Evolutionary conservation across 64 coral and sea anemone species (phyloP), one percentile per base, ranked within the genome.

Genomic region (Stichodactyla mertensii): DNA sequence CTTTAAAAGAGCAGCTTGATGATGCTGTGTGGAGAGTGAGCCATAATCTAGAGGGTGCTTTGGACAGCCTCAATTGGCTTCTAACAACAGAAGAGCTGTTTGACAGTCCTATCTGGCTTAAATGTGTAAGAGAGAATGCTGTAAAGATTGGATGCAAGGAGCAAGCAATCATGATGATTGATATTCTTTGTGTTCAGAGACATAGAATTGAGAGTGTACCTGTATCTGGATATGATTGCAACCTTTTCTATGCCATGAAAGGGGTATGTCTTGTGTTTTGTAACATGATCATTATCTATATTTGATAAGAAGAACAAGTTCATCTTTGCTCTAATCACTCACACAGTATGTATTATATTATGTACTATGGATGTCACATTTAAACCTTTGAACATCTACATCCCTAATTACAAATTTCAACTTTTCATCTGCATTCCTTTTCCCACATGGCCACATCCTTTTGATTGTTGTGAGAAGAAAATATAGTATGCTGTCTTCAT

Each of bases 41-140:
- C 55, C 71, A 84, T 4, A 87, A 87, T 64, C 83, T 96, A 56
- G 91, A 92, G 26, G 94, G 91, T 15, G 90, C 89, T 85, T 78
- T 93, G 64, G 82, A 93, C 27, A 89, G 94, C 23, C 87, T 96
- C 85, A 87, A 96, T 71, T 90, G 94, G 94, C 79, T 96, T 7
- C 53, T 96, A 55, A 90, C 85, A 70, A 71, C 91, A 51, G 94
- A 96, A 52, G 94, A 96, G 57, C 83, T 96, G 7, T 87, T 89
- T 58, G 19, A 77, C 19, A 81, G 86, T 52, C 31, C 91, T 55
- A 3, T 80, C n/a, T 96, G 94, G 91, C 56, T 96, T 52, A 69
- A 96, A 55, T 93, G 91, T 31, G 86, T 96, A 52, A 88, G 55
- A 54, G 87, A 83, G 9, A 59, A 90, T 93, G 85, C 91, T 51